Conservation (phyloP, 2,113 vertebrate genomes). For the Erinaceus europaeus region DNA sequence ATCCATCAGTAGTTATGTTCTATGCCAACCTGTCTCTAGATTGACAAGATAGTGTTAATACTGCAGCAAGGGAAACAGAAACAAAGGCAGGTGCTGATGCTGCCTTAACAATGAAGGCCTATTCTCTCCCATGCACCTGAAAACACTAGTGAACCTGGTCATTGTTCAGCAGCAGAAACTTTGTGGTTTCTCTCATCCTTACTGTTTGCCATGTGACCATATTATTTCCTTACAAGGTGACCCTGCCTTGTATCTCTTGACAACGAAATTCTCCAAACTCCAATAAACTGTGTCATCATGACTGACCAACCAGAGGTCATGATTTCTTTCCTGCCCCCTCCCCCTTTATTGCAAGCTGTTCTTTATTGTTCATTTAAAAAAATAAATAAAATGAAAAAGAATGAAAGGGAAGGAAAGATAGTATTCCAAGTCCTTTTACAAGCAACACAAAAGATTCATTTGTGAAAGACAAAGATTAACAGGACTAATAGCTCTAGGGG, state of each 20-base stretch:
- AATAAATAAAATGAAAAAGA: background rate
- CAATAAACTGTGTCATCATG: conserved; percentile 72
- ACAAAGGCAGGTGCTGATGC: conserved; percentile 79
- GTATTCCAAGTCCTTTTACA: conserved; percentile 56
- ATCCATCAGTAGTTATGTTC: conserved; percentile 76
- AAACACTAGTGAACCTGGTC: conserved; percentile 69
- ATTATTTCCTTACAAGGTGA: conserved; percentile 58
- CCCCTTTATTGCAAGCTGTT: conserved; percentile 42
- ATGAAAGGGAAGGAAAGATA: conserved; percentile 51
- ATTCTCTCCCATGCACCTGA: conserved; percentile 83
- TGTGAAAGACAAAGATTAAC: conserved; percentile 76
- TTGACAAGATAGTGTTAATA: conserved; percentile 84
- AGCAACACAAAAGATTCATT: conserved; percentile 77
- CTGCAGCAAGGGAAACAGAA: conserved; percentile 74
- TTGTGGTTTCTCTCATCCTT: conserved; percentile 68
- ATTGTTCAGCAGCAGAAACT: conserved; percentile 73
- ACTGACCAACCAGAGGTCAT: conserved; percentile 63
- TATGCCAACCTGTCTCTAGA: conserved; percentile 80
- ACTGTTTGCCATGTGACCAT: background rate
- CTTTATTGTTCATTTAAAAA: conserved; percentile 64
- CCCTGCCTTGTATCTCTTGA: conserved; percentile 65
- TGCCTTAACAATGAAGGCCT: conserved; percentile 82
- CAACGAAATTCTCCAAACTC: conserved; percentile 61
- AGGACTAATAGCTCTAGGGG: conserved; percentile 62
- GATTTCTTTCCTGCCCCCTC: background rate